Base-by-base conservation (phyloP, 2,113 vertebrate species). In the Sinocyclocheilus maitianheensis region DNA sequence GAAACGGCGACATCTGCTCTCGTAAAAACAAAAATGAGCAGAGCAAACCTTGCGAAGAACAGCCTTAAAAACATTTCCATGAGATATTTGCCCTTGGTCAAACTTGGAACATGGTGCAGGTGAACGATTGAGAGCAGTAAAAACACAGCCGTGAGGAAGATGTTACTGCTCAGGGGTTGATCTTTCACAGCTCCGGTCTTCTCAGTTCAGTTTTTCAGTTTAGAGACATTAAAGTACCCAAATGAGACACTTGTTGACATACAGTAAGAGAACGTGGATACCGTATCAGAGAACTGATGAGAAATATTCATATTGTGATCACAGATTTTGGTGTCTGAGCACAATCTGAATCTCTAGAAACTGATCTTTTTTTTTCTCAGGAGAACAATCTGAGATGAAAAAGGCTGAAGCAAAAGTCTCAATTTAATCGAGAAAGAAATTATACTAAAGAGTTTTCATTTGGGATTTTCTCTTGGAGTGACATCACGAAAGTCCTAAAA, bases 1-100 rank as follows among this genome's bases (percentile, higher is more conserved):
- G 37, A 37, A 37, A 5, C 37, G 37, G 37, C 37, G 37, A 37
- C 3, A 37, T 37, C 5, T 20, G 93, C 91, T 95, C 95, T 95
- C 92, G 94, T 96, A 95, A 95, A 96, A 84, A 93, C 69, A 77
- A 78, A 88, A 82, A 77, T 22, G 53, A 55, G 11, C 7, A 58
- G n/a, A 60, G 26, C 55, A 40, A 88, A 81, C 60, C 37, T 63
- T 4, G 34, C 53, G 2, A 81, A 37, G 5, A 37, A 37, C 37
- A 37, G 37, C 43, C 20, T 43, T 55, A 72, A 80, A 46, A 40
- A 46, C 26, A 69, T 46, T 46, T 46, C 43, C 43, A 46, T 46
- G 14, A 22, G 14, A 69, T 51, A n/a, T 30, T 30, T 79, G 8
- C 13, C 20, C 43, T 60, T 55, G 26, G 46, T 58, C 26, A 77